Percentiles rank a stretch among this genome's conserved stretches.
Evolutionary conservation across 2,888 invertebrate species (phyloP).

Genomic region (Megalurothrips usitatus): DNA sequence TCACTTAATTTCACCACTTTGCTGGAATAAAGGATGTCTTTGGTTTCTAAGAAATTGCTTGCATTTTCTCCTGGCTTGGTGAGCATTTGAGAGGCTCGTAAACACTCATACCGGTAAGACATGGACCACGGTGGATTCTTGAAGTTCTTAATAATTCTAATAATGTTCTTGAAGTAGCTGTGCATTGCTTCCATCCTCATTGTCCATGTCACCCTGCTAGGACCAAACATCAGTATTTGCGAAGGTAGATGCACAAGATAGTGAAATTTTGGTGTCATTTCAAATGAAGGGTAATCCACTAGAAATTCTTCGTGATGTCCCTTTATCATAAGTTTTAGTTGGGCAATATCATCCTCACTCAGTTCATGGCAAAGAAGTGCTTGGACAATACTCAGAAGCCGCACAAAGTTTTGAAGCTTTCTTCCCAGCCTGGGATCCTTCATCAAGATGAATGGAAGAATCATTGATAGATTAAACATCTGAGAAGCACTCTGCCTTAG

Average conservation of each 20-base stretch:
- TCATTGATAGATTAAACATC: neutral
- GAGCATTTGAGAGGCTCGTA: neutral
- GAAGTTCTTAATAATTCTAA: neutral
- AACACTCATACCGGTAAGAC: neutral
- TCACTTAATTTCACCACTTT: neutral
- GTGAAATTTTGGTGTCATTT: neutral
- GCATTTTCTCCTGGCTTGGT: neutral
- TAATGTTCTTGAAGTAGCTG: neutral
- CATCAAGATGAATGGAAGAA: neutral
- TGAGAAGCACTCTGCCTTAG: neutral
- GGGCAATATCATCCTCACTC: neutral
- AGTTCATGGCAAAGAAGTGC: neutral
- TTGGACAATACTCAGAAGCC: neutral
- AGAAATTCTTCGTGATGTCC: neutral
- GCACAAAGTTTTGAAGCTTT: neutral
- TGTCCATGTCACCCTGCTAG: neutral
- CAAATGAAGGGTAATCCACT: neutral
- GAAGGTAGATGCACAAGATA: neutral
- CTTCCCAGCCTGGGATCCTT: neutral
- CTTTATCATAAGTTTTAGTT: neutral
- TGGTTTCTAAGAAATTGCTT: neutral
- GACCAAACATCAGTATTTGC: neutral
- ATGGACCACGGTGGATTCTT: neutral
- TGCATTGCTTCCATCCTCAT: neutral
- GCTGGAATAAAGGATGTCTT: neutral